Percentiles rank a stretch among this genome's conserved stretches.
These are phyloP conservation scores for Eriocheir sinensis DNA, from an alignment of 1,140 invertebrate genomes.

Conservation along the genomic window DNA sequence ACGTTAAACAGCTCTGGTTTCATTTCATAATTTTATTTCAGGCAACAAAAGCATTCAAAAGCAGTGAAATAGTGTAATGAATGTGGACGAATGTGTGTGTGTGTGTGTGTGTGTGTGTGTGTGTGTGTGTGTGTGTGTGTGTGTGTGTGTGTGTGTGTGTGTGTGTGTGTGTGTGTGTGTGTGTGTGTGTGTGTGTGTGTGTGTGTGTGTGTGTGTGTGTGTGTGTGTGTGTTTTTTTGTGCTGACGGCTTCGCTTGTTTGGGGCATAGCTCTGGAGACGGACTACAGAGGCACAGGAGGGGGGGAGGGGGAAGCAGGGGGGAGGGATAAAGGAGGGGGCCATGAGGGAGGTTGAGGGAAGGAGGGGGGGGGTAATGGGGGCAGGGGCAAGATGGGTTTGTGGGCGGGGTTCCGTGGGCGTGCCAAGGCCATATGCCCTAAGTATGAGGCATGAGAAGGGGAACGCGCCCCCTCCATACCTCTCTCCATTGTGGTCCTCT, in stretches of 20 bases:
- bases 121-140: background rate
- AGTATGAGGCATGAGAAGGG: background rate
- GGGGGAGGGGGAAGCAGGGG: background rate
- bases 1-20: too few relatives aligned
- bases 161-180: background rate
- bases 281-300: background rate
- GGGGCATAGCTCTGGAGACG: background rate
- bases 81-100: background rate
- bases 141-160: too few relatives aligned
- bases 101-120: constrained; percentile 10
- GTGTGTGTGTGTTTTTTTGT: background rate
- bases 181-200: constrained; percentile 22
- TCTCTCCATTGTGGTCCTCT: background rate
- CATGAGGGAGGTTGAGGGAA: background rate
- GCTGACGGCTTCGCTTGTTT: background rate
- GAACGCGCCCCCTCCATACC: background rate
- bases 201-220: constrained; percentile 17
- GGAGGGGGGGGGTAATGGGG: background rate
- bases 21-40: too few relatives aligned
- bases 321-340: background rate
- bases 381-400: too few relatives aligned
- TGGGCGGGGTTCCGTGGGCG: background rate
- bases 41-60: too few relatives aligned
- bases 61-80: too few relatives aligned
- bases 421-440: background rate